Evolutionary conservation across 1,140 invertebrate genomes (phyloP).

Genomic region (Cydia splendana): DNA sequence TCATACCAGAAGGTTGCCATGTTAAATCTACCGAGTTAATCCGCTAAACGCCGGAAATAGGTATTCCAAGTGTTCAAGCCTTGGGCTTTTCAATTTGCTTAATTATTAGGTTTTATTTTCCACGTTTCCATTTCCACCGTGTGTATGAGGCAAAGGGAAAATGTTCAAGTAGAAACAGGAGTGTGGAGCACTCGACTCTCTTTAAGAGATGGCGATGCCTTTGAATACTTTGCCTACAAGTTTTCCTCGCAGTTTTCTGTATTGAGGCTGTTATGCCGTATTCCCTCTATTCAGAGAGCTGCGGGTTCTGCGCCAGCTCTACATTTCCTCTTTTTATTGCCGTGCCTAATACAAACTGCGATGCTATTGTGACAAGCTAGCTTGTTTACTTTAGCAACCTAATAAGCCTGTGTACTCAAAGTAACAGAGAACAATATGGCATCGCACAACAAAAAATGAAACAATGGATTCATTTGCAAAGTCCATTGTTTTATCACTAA

Average conservation of each 20-base stretch:
- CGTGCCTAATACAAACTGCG: slow-evolving; percentile 3
- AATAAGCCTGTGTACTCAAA: slow-evolving; percentile 3
- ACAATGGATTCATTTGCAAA: slow-evolving; percentile 42
- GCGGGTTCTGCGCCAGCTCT: slow-evolving; percentile 9
- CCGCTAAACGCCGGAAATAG: slow-evolving; percentile 39
- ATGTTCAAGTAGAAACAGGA: slow-evolving; percentile 31
- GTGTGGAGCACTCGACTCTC: slow-evolving; percentile 28
- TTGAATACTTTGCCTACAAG: slow-evolving; percentile 39
- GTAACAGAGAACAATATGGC: slow-evolving; percentile 6
- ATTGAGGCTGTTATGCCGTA: slow-evolving; percentile 34
- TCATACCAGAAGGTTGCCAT: slow-evolving; percentile 63
- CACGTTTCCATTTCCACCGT: neutral
- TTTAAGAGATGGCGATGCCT: slow-evolving; percentile 36
- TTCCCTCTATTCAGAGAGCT: slow-evolving; percentile 37
- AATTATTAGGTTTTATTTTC: slow-evolving; percentile 20
- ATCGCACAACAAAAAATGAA: slow-evolving; percentile 29
- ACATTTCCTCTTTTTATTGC: slow-evolving; percentile 30
- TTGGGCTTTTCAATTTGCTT: slow-evolving; percentile 16
- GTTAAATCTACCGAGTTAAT: slow-evolving; percentile 57
- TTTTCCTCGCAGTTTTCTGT: slow-evolving; percentile 40
- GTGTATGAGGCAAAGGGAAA: slow-evolving; percentile 16
- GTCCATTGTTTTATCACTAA: slow-evolving; percentile 40
- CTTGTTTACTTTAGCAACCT: slow-evolving; percentile 14
- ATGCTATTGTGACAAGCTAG: neutral
- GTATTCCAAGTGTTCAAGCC: neutral